phyloP scores from a whole-genome alignment of 2,113 vertebrate species.

The Turnix velox region DNA sequence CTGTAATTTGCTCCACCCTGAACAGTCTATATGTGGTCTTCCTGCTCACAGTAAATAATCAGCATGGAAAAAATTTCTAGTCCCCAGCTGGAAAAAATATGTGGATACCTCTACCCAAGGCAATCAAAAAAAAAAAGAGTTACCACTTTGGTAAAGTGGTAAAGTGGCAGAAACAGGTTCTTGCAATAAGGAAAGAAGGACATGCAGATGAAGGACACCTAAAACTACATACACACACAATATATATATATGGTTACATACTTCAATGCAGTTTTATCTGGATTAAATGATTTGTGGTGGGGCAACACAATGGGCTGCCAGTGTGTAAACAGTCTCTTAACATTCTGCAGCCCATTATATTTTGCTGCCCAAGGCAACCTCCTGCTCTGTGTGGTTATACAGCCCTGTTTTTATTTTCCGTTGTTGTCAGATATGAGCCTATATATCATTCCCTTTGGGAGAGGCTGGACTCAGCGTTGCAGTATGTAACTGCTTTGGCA shows the following conservation, averaged over 20 bases:
- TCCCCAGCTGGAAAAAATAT: constrained; percentile 40
- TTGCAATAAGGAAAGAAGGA: not conserved
- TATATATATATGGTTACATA: not conserved
- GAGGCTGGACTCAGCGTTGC: not conserved
- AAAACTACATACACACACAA: not conserved
- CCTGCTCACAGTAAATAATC: not conserved
- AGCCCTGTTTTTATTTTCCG: constrained; percentile 47
- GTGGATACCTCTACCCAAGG: not conserved
- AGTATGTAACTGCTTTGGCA: not conserved
- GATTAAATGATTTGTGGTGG: not conserved
- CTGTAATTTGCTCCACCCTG: constrained; percentile 21
- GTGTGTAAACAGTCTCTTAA: constrained; percentile 65
- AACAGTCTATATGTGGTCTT: constrained; percentile 25
- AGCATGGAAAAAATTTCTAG: no score
- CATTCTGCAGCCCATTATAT: constrained; percentile 61
- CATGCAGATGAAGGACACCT: not conserved
- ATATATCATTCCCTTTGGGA: constrained; percentile 25
- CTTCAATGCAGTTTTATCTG: not conserved
- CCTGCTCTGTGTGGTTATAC: constrained; percentile 48
- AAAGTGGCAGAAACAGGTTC: not conserved
- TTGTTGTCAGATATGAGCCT: constrained; percentile 50
- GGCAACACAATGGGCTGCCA: not conserved
- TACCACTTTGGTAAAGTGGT: not conserved
- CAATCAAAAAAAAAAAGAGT: not conserved
- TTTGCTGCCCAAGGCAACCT: constrained; percentile 60